Evolutionary conservation across 2,797 vertebrate species (phyloP).

Genomic region (Pteropus rufus): DNA sequence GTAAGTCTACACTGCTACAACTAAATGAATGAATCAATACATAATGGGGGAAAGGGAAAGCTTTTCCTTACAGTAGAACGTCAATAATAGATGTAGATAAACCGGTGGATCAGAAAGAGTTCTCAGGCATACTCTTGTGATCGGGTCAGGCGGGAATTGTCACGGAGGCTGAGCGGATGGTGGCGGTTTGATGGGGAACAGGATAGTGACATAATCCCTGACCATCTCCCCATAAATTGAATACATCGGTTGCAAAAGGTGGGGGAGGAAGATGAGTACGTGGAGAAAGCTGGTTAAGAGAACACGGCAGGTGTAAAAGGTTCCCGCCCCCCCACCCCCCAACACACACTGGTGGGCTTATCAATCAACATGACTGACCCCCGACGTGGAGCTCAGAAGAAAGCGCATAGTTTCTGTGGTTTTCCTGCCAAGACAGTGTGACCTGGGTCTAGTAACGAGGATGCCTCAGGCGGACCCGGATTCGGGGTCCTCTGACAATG

Average conservation of each 20-base stretch:
- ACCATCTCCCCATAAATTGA: neutral
- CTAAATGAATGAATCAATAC: neutral
- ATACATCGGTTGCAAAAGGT: neutral
- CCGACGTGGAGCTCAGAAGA: neutral
- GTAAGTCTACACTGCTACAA: neutral
- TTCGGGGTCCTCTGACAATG: neutral
- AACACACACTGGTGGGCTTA: fast-evolving
- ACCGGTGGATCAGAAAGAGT: neutral
- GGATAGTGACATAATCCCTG: neutral
- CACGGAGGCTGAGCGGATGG: fast-evolving
- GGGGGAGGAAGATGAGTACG: neutral
- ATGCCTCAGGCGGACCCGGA: neutral
- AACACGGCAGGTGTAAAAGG: neutral
- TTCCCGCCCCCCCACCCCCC: neutral
- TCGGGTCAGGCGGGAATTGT: neutral
- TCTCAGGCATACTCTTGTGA: neutral
- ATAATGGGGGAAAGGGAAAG: neutral
- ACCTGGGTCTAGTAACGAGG: neutral
- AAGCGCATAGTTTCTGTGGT: neutral
- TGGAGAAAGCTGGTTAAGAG: neutral
- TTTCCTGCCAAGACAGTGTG: neutral
- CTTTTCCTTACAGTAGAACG: neutral
- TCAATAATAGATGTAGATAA: neutral
- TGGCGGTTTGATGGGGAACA: neutral
- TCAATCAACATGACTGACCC: no score